Percentiles rank a stretch among this genome's conserved stretches.
Evolutionary conservation across 2,888 invertebrate species (phyloP).

Genomic region (Listrodromus nycthemerus): DNA sequence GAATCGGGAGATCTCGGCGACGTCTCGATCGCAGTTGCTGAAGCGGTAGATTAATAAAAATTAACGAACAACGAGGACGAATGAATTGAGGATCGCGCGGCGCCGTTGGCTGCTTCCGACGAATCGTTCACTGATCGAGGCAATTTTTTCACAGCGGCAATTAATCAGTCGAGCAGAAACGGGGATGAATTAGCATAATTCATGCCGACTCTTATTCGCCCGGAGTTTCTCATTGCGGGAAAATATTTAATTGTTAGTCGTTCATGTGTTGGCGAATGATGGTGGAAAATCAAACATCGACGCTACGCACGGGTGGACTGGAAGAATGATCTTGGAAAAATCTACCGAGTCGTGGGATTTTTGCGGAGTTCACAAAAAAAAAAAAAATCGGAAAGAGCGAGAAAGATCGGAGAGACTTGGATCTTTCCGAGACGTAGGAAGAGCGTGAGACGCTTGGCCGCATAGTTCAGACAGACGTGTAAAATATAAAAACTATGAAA

Average conservation of each 20-base stretch:
- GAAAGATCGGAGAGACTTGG: background rate
- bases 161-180: background rate
- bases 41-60: background rate
- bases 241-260: background rate
- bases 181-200: conserved; percentile 21
- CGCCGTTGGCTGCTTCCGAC: too few relatives aligned
- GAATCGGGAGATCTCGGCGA: conserved; percentile 7
- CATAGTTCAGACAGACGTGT: too few relatives aligned
- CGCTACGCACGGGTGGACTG: background rate
- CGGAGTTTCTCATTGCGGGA: background rate
- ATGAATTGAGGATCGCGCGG: too few relatives aligned
- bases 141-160: conserved; percentile 16
- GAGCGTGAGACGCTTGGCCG: conserved; percentile 48
- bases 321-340: too few relatives aligned
- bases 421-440: conserved; percentile 42
- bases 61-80: too few relatives aligned
- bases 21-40: background rate
- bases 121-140: conserved; percentile 25
- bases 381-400: background rate
- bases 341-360: too few relatives aligned
- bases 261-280: background rate
- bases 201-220: conserved; percentile 16
- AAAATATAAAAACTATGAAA: too few relatives aligned
- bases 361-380: conserved; percentile 3
- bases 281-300: background rate